phyloP scores from a whole-genome alignment of 2,797 vertebrate genomes.

The Enteromius viviparus region DNA sequence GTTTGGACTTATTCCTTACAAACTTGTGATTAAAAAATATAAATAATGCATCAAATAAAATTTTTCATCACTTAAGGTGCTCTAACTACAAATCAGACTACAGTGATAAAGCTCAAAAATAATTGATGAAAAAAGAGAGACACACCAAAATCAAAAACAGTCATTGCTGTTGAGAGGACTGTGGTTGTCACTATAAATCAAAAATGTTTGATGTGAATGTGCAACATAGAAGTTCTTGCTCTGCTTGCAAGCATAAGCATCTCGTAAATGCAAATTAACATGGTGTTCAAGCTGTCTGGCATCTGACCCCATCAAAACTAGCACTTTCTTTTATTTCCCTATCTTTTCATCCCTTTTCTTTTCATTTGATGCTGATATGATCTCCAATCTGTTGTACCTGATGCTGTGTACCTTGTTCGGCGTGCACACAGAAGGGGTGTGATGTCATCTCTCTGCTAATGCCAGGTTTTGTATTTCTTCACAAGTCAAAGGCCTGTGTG shows the following conservation, averaged over 20 bases:
- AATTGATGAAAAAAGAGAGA: neutral
- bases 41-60: neutral
- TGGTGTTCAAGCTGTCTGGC: neutral
- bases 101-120: neutral
- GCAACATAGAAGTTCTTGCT: neutral
- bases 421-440: neutral
- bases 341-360: neutral
- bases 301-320: neutral
- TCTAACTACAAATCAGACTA: neutral
- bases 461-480: constrained; percentile 16
- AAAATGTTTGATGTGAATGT: constrained; percentile 15
- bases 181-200: constrained; percentile 15
- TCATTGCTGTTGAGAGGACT: constrained; percentile 23
- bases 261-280: neutral
- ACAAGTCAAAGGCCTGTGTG: neutral
- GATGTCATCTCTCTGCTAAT: neutral
- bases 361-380: neutral
- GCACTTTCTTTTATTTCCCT: neutral
- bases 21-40: neutral
- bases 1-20: neutral
- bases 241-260: neutral
- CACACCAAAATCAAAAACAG: neutral
- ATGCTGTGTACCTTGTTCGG: neutral
- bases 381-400: neutral
- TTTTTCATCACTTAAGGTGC: too few relatives aligned